phyloP scores from a whole-genome alignment of 1,140 invertebrate species.

The Triops longicaudatus region DNA sequence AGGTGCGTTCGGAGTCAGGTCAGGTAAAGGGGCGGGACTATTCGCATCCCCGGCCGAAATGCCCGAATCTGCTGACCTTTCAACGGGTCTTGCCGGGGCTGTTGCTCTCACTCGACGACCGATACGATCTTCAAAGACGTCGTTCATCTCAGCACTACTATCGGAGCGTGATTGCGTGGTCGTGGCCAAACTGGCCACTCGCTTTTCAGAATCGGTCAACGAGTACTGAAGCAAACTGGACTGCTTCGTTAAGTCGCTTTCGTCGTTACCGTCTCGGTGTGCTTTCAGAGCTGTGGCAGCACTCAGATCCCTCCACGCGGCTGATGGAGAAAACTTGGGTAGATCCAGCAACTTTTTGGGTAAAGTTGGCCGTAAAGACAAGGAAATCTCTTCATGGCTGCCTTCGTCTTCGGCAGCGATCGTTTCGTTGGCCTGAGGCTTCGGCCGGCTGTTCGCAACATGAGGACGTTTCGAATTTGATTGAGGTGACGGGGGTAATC shows the following conservation, averaged over 20 bases:
- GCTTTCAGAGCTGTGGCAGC: not conserved
- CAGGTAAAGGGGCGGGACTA: constrained; percentile 40
- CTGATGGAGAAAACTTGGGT: constrained; percentile 66
- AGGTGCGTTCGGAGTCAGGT: constrained; percentile 30
- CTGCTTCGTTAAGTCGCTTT: constrained; percentile 3
- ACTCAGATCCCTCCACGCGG: constrained; percentile 64
- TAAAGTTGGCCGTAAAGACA: constrained; percentile 62
- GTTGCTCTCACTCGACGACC: constrained; percentile 40
- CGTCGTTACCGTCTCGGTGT: not conserved
- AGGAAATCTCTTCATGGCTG: constrained; percentile 48
- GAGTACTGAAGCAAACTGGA: constrained; percentile 21
- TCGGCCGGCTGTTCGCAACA: not conserved
- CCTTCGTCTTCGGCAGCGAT: constrained; percentile 17
- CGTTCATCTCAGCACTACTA: constrained; percentile 35
- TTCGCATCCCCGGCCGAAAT: constrained; percentile 59
- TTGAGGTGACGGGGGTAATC: not conserved
- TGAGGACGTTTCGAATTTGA: not conserved
- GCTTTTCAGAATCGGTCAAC: constrained; percentile 27
- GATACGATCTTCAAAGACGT: constrained; percentile 46
- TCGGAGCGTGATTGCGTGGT: constrained; percentile 35
- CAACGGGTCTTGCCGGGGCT: constrained; percentile 42
- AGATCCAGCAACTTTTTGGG: constrained; percentile 65
- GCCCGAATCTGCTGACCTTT: constrained; percentile 68
- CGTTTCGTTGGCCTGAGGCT: not conserved
- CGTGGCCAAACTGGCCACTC: constrained; percentile 26